Evolutionary conservation across 2,888 invertebrate species (phyloP).

Genomic region (Trichopria drosophilae): DNA sequence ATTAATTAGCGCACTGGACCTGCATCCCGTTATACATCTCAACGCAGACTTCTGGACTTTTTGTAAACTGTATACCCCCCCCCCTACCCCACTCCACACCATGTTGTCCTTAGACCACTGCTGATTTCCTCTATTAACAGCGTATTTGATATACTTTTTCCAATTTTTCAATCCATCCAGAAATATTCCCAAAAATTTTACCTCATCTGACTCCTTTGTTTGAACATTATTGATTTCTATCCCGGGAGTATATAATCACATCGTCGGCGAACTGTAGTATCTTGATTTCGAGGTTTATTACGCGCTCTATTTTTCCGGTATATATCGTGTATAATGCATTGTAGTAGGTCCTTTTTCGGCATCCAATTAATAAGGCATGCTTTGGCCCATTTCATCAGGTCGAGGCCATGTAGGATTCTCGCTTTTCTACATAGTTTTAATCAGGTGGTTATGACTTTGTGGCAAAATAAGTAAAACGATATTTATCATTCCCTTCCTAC

Average conservation of each 20-base stretch:
- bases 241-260: constrained; percentile 2
- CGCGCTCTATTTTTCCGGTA: constrained; percentile 10
- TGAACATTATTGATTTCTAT: neutral
- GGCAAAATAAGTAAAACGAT: no score
- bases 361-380: no score
- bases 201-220: neutral
- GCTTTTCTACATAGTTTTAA: no score
- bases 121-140: constrained; percentile 12
- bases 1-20: constrained; percentile 25
- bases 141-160: constrained; percentile 13
- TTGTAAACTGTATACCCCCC: constrained; percentile 9
- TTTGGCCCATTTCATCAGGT: no score
- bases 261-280: no score
- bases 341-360: constrained; percentile 22
- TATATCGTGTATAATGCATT: constrained; percentile 14
- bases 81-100: constrained; percentile 17
- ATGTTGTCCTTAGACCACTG: constrained; percentile 16
- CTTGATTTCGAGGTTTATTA: neutral
- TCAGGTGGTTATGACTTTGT: no score
- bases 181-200: constrained; percentile 18
- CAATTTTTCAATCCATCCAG: constrained; percentile 18
- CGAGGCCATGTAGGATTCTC: no score
- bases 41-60: constrained; percentile 23
- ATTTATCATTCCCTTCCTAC: no score
- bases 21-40: constrained; percentile 24